phyloP scores from a whole-genome alignment of 2,113 vertebrate genomes.

The Crotophaga sulcirostris region DNA sequence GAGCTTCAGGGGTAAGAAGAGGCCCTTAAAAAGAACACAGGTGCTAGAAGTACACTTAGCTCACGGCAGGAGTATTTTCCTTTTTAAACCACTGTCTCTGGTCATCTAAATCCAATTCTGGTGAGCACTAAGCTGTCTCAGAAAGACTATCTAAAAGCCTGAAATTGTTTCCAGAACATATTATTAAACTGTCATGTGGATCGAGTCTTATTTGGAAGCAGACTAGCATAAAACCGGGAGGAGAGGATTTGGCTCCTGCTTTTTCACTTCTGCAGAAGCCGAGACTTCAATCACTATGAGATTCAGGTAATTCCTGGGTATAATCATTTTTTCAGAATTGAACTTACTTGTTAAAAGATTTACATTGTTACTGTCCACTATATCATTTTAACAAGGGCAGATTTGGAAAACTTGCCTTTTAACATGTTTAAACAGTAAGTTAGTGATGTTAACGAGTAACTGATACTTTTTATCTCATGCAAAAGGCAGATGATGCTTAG shows the following conservation, averaged over 20 bases:
- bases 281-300: not conserved
- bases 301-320: not conserved
- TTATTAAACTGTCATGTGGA: not conserved
- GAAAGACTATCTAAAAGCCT: not conserved
- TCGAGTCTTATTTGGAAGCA: not conserved
- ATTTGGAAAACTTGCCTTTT: not conserved
- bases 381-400: not conserved
- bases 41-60: not conserved
- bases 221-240: not conserved
- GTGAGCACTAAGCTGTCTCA: not conserved
- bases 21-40: not conserved
- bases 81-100: not conserved
- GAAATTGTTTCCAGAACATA: not conserved
- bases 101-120: not conserved
- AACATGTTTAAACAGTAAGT: not conserved
- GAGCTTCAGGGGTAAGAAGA: not conserved
- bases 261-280: not conserved
- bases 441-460: not conserved
- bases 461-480: not conserved
- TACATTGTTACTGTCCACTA: not conserved
- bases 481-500: not conserved
- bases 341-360: not conserved
- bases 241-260: not conserved
- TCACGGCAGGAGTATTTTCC: not conserved
- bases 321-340: not conserved